Conservation (phyloP, 2,888 invertebrate genomes). For the Pteria penguin region DNA sequence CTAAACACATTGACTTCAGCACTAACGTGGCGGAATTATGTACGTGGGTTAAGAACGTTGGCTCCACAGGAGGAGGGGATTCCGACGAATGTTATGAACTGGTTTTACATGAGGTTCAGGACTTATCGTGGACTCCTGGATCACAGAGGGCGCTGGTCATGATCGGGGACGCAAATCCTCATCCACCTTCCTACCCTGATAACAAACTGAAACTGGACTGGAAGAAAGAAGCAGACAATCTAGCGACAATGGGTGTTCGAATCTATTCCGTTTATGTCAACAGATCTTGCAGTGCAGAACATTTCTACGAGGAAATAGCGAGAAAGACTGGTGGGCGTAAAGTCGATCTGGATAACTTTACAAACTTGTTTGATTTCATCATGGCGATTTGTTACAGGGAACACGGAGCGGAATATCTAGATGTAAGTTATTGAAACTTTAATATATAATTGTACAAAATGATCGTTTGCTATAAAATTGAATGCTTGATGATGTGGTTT, state of each 20-base stretch:
- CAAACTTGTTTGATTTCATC: slow-evolving; percentile 72
- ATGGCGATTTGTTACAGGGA: slow-evolving; percentile 78
- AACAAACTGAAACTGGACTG: slow-evolving; percentile 71
- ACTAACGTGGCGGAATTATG: slow-evolving; percentile 50
- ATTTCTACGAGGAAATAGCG: slow-evolving; percentile 69
- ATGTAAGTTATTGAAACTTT: slow-evolving; percentile 41
- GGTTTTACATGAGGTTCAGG: slow-evolving; percentile 71
- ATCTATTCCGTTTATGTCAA: slow-evolving; percentile 65
- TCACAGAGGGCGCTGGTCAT: slow-evolving; percentile 73
- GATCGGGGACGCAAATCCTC: slow-evolving; percentile 76
- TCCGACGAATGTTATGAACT: slow-evolving; percentile 77
- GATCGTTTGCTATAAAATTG: no score
- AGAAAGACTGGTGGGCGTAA: slow-evolving; percentile 66
- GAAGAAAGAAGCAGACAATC: slow-evolving; percentile 62
- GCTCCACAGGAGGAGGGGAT: slow-evolving; percentile 72
- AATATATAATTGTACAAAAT: neutral
- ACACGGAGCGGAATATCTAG: slow-evolving; percentile 61
- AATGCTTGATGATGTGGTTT: no score
- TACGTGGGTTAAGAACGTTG: slow-evolving; percentile 62
- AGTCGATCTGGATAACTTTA: slow-evolving; percentile 68
- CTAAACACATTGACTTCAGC: slow-evolving; percentile 56
- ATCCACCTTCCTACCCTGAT: slow-evolving; percentile 61
- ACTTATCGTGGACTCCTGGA: slow-evolving; percentile 74
- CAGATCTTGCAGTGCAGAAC: slow-evolving; percentile 4
- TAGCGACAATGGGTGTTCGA: slow-evolving; percentile 56